A percentile compares a stretch with the other conserved stretches of the same genome.
phyloP scores from a whole-genome alignment of 2,113 vertebrate genomes.

The Eptesicus fuscus region DNA sequence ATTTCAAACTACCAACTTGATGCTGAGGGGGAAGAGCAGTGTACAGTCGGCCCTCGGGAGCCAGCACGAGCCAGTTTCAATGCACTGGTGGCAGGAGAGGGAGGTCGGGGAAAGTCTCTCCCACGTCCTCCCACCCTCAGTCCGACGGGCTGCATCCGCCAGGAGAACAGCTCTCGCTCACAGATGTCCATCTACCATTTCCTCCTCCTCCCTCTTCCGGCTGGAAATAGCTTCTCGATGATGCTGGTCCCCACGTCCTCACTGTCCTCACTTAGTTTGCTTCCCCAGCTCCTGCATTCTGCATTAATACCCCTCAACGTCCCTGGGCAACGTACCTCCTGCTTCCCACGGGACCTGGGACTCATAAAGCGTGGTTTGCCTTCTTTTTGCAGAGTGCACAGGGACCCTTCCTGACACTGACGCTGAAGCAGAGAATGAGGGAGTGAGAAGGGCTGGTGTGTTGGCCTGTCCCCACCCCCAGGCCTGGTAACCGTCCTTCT shows the following conservation, averaged over 20 bases:
- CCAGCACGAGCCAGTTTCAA: background rate
- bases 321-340: background rate
- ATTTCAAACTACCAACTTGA: background rate
- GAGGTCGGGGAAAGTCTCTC: too few relatives aligned
- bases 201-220: too few relatives aligned
- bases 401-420: background rate
- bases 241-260: background rate
- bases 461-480: fast-evolving
- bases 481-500: background rate
- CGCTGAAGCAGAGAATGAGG: background rate
- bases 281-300: background rate
- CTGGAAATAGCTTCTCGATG: background rate
- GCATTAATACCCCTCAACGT: background rate
- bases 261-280: background rate
- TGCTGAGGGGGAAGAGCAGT: background rate
- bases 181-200: background rate
- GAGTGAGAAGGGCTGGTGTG: too few relatives aligned
- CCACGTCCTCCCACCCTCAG: background rate
- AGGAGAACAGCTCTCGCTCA: background rate
- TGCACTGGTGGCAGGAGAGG: background rate
- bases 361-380: background rate
- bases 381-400: background rate
- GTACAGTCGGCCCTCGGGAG: background rate
- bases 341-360: background rate
- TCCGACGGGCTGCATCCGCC: background rate